Evolutionary conservation across 2,113 vertebrate genomes (phyloP).

Genomic region (Pedionomus torquatus): DNA sequence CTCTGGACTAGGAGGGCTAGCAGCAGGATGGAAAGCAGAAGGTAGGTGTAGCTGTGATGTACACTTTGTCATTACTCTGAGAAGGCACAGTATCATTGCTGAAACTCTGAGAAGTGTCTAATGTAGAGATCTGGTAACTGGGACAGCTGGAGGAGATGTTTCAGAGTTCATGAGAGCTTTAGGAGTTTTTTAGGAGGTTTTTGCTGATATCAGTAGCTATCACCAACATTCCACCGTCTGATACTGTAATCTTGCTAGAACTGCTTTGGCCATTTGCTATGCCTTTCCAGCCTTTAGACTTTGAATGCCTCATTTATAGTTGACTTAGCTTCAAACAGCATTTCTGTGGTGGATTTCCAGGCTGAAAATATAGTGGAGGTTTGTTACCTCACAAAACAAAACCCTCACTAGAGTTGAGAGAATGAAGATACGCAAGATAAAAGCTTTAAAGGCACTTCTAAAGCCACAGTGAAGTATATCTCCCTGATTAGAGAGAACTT

Average conservation of each 20-base stretch:
- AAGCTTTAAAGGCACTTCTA: neutral
- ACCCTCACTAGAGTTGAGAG: neutral
- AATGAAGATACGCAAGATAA: neutral
- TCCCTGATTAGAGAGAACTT: neutral
- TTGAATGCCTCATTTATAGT: neutral
- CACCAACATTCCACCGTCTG: neutral
- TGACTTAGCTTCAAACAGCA: neutral
- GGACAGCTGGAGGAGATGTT: neutral
- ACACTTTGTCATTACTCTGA: neutral
- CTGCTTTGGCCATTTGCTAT: neutral
- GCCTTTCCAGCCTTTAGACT: neutral
- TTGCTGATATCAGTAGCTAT: neutral
- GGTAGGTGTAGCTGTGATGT: accelerated
- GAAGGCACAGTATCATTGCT: neutral
- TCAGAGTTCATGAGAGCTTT: neutral
- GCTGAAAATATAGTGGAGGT: neutral
- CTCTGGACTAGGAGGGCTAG: neutral
- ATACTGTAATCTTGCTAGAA: neutral
- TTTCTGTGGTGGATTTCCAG: neutral
- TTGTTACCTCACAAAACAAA: neutral
- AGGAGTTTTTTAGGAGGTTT: neutral
- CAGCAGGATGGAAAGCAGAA: neutral
- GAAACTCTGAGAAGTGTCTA: neutral
- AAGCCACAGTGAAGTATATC: neutral
- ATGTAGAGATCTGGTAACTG: neutral